Evolutionary conservation across 2,797 vertebrate genomes (phyloP), one percentile per base, ranked within the genome.

Genomic region (Microcaecilia unicolor): DNA sequence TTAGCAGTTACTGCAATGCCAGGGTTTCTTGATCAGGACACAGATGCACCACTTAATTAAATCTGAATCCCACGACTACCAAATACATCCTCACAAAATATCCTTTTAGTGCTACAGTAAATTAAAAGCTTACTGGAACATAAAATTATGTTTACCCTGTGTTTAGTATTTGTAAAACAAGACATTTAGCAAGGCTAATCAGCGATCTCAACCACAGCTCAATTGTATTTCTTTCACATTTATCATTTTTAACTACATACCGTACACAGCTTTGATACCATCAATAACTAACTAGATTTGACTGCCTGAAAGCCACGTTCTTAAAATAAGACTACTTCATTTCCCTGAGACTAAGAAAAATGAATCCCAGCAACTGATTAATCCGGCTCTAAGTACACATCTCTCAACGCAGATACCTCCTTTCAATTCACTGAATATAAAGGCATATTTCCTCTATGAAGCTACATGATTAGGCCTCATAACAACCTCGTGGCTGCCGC

Each of bases 51-150:
- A 46, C 47, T 32, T 50, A 52, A 55, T 16, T 46, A 38, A 51
- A 58, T 58, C 49, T 22, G 41, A 34, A 15, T 39, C 27, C 41
- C 44, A 58, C 60, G 9, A 17, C 57, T 57, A 43, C 46, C 54
- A 48, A 29, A 57, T 28, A 43, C 22, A 28, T 22, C 43, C 14
- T 3, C 41, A 48, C 56, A 55, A 63, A 46, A 41, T 59, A 43
- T 29, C 37, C 37, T 34, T 18, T 30, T 25, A 9, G 26, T 15
- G 9, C 34, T 36, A 28, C 2, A 34, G n/a, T n/a, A n/a, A n/a
- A n/a, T n/a, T n/a, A n/a, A n/a, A n/a, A n/a, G 18, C 6, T 41
- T 43, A 33, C 41, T 28, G 37, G 5, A 25, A 0, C 27, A 2
- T 4, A 8, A 42, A 25, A 18, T 40, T 44, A 22, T 35, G n/a